Percentiles rank a stretch among this genome's conserved stretches.
Evolutionary conservation across 2,888 invertebrate species (phyloP).

Genomic region (Andrena hattorfiana): DNA sequence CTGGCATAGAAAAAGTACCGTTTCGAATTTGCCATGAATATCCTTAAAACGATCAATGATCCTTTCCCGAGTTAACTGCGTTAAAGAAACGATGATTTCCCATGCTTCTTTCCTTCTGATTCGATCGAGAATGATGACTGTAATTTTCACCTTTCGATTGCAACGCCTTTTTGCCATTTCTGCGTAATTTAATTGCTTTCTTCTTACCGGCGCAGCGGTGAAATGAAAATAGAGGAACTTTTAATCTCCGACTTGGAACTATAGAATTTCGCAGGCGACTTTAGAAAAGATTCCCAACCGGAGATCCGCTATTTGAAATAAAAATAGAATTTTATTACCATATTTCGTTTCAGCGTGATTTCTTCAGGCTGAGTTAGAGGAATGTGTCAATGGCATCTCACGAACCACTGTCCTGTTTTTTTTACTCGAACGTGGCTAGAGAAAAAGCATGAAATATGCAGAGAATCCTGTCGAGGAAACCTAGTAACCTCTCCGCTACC

Average conservation of each 20-base stretch:
- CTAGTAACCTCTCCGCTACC: slow-evolving; percentile 25
- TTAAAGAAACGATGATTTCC: not conserved
- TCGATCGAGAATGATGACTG: not conserved
- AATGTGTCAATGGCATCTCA: not conserved
- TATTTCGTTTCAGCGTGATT: not conserved
- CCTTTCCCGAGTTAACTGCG: not conserved
- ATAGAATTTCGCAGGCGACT: too few relatives aligned
- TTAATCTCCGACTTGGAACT: not conserved
- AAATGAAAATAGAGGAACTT: not conserved
- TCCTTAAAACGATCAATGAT: not conserved
- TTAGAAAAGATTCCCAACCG: too few relatives aligned
- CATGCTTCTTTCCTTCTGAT: not conserved
- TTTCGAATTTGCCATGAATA: slow-evolving; percentile 16
- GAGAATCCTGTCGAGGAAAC: slow-evolving; percentile 29
- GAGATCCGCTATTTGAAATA: not conserved
- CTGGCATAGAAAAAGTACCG: slow-evolving; percentile 28
- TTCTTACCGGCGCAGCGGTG: not conserved
- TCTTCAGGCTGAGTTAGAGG: not conserved
- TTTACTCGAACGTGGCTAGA: not conserved
- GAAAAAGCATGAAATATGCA: slow-evolving; percentile 14
- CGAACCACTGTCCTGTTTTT: not conserved
- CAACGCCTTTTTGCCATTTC: not conserved
- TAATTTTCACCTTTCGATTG: not conserved
- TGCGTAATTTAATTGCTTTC: not conserved
- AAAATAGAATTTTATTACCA: not conserved